Evolutionary conservation across 2,113 vertebrate genomes (phyloP), one percentile per base, ranked within the genome.

Genomic region (Boleophthalmus pectinirostris): DNA sequence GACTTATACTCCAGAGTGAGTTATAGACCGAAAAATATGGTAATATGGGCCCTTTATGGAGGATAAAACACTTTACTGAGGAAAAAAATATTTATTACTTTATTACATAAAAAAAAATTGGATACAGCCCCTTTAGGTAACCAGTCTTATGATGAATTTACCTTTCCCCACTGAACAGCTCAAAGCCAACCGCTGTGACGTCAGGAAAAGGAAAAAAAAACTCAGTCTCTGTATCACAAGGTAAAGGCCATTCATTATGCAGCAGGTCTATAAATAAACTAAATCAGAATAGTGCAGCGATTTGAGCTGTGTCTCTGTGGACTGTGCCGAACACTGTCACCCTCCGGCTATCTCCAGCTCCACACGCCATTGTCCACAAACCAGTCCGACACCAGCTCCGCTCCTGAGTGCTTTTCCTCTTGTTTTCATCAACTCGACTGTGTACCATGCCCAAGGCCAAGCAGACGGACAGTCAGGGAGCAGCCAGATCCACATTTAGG

Each of bases 401-500:
- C 77, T 78, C 84, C 16, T 1, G 68, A 84, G 73, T 82, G 69
- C 8, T 87, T 82, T 64, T 38, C 67, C 47, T 77, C 63, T 74
- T 85, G 79, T 90, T 86, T 85, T 85, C 70, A 65, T 77, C 79
- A 76, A 82, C 72, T 84, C 81, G 29, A 64, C 74, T 73, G 75
- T 75, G 57, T 46, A 73, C 51, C 81, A 29, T 38, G 70, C 81
- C 71, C 73, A 88, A 80, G 83, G 86, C 88, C 83, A 87, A 76
- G 72, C 73, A 83, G 63, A 51, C 77, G 80, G 81, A 74, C 80
- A 88, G 84, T 63, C 53, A 71, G 71, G 77, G 75, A 78, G 69
- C 82, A 68, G 74, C 78, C 68, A 68, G 71, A 46, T 47, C 66
- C 77, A 82, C 77, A 81, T 89, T 81, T 74, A 85, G 67, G 76